A percentile compares a stretch with the other conserved stretches of the same genome.
phyloP scores from a whole-genome alignment of 1,140 invertebrate species.

The Andricus grossulariae region DNA sequence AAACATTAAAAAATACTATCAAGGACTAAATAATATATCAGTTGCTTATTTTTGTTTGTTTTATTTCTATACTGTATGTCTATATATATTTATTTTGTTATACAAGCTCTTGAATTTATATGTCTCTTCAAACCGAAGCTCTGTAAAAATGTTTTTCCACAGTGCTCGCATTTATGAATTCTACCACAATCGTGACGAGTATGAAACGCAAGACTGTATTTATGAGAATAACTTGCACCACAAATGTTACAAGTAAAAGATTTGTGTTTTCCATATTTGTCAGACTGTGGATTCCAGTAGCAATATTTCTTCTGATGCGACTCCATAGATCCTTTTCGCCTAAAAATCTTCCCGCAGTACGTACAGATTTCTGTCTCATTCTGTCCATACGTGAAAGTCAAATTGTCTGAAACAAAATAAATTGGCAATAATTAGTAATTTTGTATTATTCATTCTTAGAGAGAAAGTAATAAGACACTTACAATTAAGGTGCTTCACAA shows the following conservation, averaged over 20 bases:
- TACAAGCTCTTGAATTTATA: too few species aligned
- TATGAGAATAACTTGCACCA: background rate
- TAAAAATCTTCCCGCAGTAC: constrained; percentile 1
- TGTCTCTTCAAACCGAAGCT: too few species aligned
- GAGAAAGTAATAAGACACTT: too few species aligned
- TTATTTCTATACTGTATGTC: too few species aligned
- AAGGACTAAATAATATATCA: too few species aligned
- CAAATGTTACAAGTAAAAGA: background rate
- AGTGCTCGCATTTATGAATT: background rate
- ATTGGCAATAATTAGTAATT: too few species aligned
- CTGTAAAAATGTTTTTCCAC: background rate
- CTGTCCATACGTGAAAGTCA: background rate
- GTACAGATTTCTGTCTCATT: background rate
- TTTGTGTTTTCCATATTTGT: background rate
- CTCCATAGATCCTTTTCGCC: background rate
- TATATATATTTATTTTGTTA: too few species aligned
- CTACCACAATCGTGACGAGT: background rate
- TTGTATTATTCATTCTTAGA: too few species aligned
- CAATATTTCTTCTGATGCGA: background rate
- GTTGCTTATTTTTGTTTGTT: too few species aligned
- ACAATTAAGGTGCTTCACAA: too few species aligned
- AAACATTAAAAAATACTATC: too few species aligned
- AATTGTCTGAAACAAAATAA: constrained; percentile 2
- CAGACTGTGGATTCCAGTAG: constrained; percentile 9
- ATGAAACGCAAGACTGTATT: background rate